Evolutionary conservation across 2,888 invertebrate species (phyloP).

Genomic region (Cephus spinipes): DNA sequence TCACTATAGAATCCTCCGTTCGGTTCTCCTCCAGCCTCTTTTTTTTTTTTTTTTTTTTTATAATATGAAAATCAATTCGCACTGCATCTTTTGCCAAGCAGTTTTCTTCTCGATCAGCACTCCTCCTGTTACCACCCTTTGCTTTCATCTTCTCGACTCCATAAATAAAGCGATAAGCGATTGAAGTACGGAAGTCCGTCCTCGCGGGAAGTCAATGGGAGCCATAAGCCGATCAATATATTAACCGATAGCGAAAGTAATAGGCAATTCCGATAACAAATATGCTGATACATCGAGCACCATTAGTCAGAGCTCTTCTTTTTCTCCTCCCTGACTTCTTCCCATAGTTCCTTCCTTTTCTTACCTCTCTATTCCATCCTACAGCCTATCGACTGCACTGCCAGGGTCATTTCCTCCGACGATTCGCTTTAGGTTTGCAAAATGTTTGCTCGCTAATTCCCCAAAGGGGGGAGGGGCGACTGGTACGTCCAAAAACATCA

Average conservation of each 20-base stretch:
- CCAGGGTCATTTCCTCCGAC: slow-evolving; percentile 45
- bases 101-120: background rate
- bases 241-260: slow-evolving; percentile 20
- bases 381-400: background rate
- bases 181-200: background rate
- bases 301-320: slow-evolving; percentile 17
- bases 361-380: background rate
- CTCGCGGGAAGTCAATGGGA: slow-evolving; percentile 13
- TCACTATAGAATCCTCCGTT: background rate
- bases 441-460: background rate
- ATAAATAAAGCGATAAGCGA: background rate
- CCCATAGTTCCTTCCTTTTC: background rate
- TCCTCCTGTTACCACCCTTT: background rate
- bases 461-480: no score
- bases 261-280: slow-evolving; percentile 22
- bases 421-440: background rate
- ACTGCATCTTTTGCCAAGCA: background rate
- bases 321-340: background rate
- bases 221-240: slow-evolving; percentile 20
- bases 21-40: background rate
- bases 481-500: background rate
- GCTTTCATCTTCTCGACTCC: background rate
- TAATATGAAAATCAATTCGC: background rate
- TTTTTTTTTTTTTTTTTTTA: background rate
- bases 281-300: slow-evolving; percentile 23